phyloP scores from a whole-genome alignment of 2,888 invertebrate species.

The Neria commutata region DNA sequence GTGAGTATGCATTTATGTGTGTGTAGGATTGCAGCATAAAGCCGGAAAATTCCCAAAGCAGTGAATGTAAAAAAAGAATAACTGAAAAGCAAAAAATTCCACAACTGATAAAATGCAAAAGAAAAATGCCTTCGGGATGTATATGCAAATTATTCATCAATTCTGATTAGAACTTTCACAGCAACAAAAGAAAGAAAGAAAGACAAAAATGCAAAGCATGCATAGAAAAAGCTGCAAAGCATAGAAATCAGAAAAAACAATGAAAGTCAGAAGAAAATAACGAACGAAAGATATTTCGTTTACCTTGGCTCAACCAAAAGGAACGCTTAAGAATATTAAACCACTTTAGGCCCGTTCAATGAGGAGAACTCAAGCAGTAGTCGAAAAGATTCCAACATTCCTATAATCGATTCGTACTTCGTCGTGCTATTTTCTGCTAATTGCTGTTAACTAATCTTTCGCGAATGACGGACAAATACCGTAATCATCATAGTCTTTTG shows the following conservation, averaged over 20 bases:
- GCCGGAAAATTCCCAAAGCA: conserved; percentile 13
- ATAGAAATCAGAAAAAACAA: conserved; percentile 16
- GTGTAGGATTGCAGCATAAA: conserved; percentile 25
- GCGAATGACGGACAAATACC: no score
- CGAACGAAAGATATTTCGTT: no score
- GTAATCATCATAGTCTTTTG: no score
- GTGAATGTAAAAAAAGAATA: conserved; percentile 4
- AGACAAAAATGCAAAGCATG: conserved; percentile 3
- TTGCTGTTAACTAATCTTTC: no score
- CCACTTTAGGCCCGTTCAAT: no score
- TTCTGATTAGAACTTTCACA: conserved; percentile 56
- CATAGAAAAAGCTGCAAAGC: background rate
- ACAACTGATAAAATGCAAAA: conserved; percentile 48
- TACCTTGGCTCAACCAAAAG: no score
- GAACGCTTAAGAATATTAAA: no score
- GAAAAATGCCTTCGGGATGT: conserved; percentile 42
- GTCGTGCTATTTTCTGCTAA: no score
- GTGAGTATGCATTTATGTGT: conserved; percentile 48
- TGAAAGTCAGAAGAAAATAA: no score
- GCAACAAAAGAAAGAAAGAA: conserved; percentile 18
- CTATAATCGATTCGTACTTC: no score
- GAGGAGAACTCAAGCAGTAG: no score
- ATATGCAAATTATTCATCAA: conserved; percentile 61
- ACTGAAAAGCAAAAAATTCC: conserved; percentile 24
- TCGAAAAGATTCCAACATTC: no score